Percentiles rank a stretch among this genome's conserved stretches.
Conservation (phyloP, 1,140 invertebrate genomes). For the Nephotettix cincticeps region DNA sequence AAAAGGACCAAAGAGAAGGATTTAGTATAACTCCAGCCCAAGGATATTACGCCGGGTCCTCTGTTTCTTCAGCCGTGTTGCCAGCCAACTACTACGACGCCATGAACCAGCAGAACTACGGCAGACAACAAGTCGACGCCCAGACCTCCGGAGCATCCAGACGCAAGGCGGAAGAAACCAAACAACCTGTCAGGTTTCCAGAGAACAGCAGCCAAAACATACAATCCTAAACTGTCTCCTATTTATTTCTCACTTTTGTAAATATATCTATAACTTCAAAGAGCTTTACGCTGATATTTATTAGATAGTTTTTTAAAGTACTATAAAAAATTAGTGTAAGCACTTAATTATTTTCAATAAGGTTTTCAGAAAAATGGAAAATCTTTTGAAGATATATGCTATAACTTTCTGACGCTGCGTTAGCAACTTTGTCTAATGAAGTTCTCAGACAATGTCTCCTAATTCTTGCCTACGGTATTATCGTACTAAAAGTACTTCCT, state of each 20-base stretch:
- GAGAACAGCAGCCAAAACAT: background rate
- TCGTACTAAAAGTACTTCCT: no score
- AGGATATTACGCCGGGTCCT: conserved; percentile 14
- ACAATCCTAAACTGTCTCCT: background rate
- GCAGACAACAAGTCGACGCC: background rate
- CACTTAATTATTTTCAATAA: no score
- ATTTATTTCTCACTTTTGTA: background rate
- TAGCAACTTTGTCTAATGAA: no score
- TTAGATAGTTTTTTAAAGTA: background rate
- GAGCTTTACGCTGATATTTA: background rate
- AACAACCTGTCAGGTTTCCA: conserved; percentile 1
- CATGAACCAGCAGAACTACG: conserved; percentile 10
- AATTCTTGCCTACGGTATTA: no score
- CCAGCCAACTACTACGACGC: conserved; percentile 31
- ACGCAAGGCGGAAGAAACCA: background rate
- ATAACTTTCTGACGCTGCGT: no score
- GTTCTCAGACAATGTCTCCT: no score
- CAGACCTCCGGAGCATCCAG: background rate
- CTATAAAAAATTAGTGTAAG: background rate
- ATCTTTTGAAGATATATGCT: no score
- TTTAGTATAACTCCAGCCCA: conserved; percentile 15
- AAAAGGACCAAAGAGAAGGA: background rate
- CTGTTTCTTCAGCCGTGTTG: conserved; percentile 11
- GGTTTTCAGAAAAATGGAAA: no score
- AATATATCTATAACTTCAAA: background rate